Base-by-base conservation (phyloP, 2,113 vertebrate genomes). In the Dendropsophus ebraccatus region DNA sequence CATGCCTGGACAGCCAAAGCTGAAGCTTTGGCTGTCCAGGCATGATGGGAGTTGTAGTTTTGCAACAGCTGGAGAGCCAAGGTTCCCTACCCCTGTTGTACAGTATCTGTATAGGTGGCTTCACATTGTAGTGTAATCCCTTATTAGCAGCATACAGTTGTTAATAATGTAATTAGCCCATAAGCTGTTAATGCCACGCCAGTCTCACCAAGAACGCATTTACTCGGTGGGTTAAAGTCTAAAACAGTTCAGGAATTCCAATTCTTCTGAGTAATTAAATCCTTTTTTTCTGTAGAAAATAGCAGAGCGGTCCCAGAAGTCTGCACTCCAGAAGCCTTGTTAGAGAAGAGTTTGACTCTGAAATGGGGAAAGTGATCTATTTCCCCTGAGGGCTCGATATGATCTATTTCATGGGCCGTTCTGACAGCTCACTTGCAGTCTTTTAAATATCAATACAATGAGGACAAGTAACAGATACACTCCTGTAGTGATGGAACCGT, bases 381-480 rank as follows among this genome's bases (percentile, higher is more conserved):
- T 30, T 82, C 80, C 67, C 62, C 62, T 52, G 45, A 23, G 60
- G 80, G 80, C 6, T 67, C 35, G 60, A 82, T 82, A 82, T 50
- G 60, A 82, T 82, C 62, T 82, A 62, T 82, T 82, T 47, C 45
- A 82, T 69, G 45, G 25, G 52, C 47, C 41, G n/a, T 82, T 50
- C 41, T 82, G 62, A 69, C 80, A 82, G 80, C 47, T 50, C 41
- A 50, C 17, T 35, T 69, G 45, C 49, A 30, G 80, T 16, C 80
- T 70, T 69, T 82, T 69, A 69, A 82, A 82, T 69, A 70, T 49
- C 62, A 82, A 82, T 70, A 69, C 37, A 82, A 82, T 45, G 45
- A 47, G 56, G 52, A 58, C 35, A 28, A 25, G 54, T 45, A 32
- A 35, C 49, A 32, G 49, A 54, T 50, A 32, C 28, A 49, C 50